A percentile compares a stretch with the other conserved stretches of the same genome.
phyloP scores from a whole-genome alignment of 2,113 vertebrate species.

The Nesoenas mayeri region DNA sequence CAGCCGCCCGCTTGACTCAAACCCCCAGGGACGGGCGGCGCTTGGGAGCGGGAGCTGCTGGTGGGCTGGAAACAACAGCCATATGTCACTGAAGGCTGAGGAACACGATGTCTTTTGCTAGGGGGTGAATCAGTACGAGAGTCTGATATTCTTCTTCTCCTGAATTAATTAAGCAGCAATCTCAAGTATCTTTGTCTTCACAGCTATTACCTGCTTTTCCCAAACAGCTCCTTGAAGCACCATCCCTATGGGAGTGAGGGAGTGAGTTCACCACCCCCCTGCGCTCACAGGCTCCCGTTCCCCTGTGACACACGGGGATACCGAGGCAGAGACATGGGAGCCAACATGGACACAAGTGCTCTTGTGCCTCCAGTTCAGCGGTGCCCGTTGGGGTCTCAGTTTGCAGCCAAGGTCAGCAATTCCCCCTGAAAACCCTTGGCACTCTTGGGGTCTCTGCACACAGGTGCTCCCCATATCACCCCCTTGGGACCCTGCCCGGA shows the following conservation, averaged over 20 bases:
- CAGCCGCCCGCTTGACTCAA: neutral
- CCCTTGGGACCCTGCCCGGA: neutral
- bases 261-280: neutral
- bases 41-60: conserved; percentile 13
- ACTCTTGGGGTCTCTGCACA: accelerated
- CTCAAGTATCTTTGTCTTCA: conserved; percentile 16
- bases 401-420: neutral
- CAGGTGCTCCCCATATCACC: neutral
- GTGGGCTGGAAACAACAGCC: conserved; percentile 61
- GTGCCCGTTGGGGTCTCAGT: accelerated
- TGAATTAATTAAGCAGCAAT: conserved; percentile 60
- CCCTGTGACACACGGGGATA: neutral
- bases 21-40: neutral
- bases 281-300: neutral
- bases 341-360: neutral
- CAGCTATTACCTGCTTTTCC: conserved; percentile 45
- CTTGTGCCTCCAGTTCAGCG: accelerated
- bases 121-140: conserved; percentile 48
- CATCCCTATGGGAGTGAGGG: neutral
- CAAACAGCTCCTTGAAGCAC: neutral
- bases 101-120: conserved; percentile 33
- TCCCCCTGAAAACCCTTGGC: neutral
- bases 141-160: conserved; percentile 38
- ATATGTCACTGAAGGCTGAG: conserved; percentile 36
- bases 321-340: neutral